Conservation (phyloP, 2,888 invertebrate species). For the Heliothis peltigera region DNA sequence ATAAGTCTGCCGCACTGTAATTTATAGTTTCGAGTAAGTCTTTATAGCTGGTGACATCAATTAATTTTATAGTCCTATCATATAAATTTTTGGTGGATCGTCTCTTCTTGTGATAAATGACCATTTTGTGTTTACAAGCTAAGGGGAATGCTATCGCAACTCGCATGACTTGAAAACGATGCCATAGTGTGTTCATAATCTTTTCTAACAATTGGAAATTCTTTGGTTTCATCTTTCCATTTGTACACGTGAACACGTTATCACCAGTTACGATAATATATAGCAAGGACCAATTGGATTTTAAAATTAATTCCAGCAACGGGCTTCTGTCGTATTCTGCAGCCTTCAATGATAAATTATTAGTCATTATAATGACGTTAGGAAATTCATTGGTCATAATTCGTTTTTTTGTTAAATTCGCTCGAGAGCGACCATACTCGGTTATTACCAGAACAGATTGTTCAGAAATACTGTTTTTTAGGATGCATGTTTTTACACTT, state of each 20-base stretch:
- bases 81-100: constrained; percentile 55
- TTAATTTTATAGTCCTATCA: constrained; percentile 67
- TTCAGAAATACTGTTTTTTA: constrained; percentile 20
- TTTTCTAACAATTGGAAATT: constrained; percentile 54
- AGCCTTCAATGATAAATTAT: constrained; percentile 47
- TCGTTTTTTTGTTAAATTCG: not conserved
- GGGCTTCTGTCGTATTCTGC: constrained; percentile 14
- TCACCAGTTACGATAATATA: constrained; percentile 66
- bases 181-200: constrained; percentile 72
- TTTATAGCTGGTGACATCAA: constrained; percentile 45
- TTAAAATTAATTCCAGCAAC: constrained; percentile 33
- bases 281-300: constrained; percentile 63
- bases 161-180: constrained; percentile 59
- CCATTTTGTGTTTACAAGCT: constrained; percentile 64
- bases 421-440: not conserved
- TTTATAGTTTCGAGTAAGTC: constrained; percentile 40
- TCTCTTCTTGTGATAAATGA: constrained; percentile 65
- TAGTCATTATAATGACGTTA: constrained; percentile 59
- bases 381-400: constrained; percentile 33
- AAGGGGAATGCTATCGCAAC: constrained; percentile 68
- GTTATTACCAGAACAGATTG: constrained; percentile 35
- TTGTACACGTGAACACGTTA: constrained; percentile 58
- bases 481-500: constrained; percentile 31
- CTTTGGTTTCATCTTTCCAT: constrained; percentile 57
- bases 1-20: constrained; percentile 47